Percentiles rank a stretch among this genome's conserved stretches.
Evolutionary conservation across 2,888 invertebrate species (phyloP).

Genomic region (Caenorhabditis panamensis): DNA sequence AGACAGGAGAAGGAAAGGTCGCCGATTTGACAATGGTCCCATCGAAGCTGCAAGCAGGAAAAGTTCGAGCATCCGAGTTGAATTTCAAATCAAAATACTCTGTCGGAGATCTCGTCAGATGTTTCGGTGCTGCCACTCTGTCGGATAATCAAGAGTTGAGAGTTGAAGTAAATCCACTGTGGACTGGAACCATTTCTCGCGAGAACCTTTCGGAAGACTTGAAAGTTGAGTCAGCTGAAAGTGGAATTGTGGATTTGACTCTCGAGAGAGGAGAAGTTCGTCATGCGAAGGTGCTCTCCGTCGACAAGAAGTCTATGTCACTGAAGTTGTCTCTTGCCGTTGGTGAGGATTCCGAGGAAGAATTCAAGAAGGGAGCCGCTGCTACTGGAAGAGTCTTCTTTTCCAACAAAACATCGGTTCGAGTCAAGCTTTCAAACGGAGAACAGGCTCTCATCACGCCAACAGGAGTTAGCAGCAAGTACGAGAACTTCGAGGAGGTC

Average conservation of each 20-base stretch:
- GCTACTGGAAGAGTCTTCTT: conserved; percentile 53
- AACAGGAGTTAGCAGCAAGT: conserved; percentile 60
- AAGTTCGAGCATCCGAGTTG: conserved; percentile 45
- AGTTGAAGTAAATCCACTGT: conserved; percentile 60
- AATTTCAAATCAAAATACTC: conserved; percentile 55
- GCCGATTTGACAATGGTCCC: conserved; percentile 64
- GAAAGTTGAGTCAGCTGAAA: conserved; percentile 35
- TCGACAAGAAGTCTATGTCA: conserved; percentile 38
- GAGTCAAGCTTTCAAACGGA: conserved; percentile 59
- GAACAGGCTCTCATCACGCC: conserved; percentile 64
- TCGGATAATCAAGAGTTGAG: conserved; percentile 32
- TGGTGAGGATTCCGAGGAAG: neutral
- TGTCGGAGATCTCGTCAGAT: conserved; percentile 51
- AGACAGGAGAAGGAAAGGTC: conserved; percentile 50
- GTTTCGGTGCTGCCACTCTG: conserved; percentile 44
- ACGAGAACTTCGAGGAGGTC: conserved; percentile 49
- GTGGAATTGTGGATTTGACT: conserved; percentile 31
- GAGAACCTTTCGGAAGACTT: conserved; percentile 52
- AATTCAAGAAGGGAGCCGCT: conserved; percentile 25
- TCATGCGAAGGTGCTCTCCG: conserved; percentile 27
- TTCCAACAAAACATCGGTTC: conserved; percentile 13
- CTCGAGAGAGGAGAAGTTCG: conserved; percentile 46
- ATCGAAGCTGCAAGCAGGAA: conserved; percentile 56
- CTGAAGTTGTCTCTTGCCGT: conserved; percentile 27
- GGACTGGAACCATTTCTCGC: conserved; percentile 52